Conservation (phyloP, 1,140 invertebrate species). For the Apis laboriosa region DNA sequence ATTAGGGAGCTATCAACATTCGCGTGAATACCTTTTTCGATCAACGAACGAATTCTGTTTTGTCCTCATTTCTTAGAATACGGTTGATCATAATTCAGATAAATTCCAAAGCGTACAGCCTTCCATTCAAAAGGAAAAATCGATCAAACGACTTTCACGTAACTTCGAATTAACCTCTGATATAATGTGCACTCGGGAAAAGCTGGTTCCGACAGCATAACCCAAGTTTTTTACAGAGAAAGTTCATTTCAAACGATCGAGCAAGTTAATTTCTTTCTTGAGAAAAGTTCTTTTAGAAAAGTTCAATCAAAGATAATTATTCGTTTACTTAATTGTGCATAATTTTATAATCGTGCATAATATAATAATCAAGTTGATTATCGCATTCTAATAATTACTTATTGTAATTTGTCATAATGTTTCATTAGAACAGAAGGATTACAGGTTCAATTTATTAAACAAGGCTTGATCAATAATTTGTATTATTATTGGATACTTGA, state of each 20-base stretch:
- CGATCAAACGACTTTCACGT: conserved; percentile 46
- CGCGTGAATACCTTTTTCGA: not conserved
- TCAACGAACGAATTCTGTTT: not conserved
- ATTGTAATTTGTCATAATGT: not conserved
- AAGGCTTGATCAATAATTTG: too few species aligned
- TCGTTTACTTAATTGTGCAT: too few species aligned
- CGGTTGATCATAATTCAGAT: not conserved
- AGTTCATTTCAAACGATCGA: not conserved
- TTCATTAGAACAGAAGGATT: not conserved
- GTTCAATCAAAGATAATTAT: too few species aligned
- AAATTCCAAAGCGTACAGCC: not conserved
- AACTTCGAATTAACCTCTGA: conserved; percentile 42
- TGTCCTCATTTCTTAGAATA: not conserved
- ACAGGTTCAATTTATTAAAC: not conserved
- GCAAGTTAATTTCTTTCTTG: too few species aligned
- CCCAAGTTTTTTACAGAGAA: not conserved
- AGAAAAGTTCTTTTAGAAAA: too few species aligned
- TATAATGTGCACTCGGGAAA: conserved; percentile 38
- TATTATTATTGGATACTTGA: too few species aligned
- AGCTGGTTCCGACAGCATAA: not conserved
- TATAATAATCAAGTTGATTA: not conserved
- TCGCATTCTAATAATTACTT: not conserved
- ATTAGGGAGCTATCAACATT: not conserved
- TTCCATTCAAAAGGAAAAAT: conserved; percentile 27
- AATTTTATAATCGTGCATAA: too few species aligned